These are phyloP conservation scores for Cherax destructor DNA, from an alignment of 1,140 invertebrate genomes.

Conservation along the genomic window DNA sequence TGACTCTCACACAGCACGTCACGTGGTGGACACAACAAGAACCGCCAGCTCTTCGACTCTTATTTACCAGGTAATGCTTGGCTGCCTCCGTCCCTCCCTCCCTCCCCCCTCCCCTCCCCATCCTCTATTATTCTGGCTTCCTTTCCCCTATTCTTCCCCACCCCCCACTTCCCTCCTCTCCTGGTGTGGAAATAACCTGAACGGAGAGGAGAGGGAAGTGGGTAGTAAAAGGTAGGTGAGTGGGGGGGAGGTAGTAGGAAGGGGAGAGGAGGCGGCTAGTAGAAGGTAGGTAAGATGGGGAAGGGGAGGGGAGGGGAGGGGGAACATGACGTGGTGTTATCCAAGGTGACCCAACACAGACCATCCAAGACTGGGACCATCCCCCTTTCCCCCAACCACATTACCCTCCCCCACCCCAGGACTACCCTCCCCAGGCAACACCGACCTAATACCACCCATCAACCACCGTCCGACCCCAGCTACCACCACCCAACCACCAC, in stretches of 20 bases:
- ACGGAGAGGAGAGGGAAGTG: conserved; percentile 6
- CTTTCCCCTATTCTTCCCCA: no score
- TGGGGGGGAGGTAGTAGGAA: neutral
- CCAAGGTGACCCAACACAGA: conserved; percentile 38
- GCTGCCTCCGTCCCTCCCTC: no score
- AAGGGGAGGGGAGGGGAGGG: neutral
- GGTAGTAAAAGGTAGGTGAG: neutral
- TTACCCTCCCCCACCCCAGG: neutral
- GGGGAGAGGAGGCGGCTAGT: neutral
- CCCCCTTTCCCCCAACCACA: neutral
- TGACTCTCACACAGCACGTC: no score
- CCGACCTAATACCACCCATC: no score
- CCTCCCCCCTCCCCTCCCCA: no score
- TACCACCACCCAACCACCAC: neutral
- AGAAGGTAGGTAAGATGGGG: neutral
- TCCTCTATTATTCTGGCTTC: no score
- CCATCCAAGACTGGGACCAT: conserved; percentile 8
- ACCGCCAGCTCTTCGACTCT: no score
- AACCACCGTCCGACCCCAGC: neutral
- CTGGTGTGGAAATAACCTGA: neutral
- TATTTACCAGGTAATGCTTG: no score
- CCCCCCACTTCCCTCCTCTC: no score
- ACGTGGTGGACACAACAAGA: no score
- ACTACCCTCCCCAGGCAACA: neutral
- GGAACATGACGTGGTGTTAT: conserved; percentile 47